phyloP scores from a whole-genome alignment of 2,797 vertebrate genomes.

The Hemitrygon akajei region DNA sequence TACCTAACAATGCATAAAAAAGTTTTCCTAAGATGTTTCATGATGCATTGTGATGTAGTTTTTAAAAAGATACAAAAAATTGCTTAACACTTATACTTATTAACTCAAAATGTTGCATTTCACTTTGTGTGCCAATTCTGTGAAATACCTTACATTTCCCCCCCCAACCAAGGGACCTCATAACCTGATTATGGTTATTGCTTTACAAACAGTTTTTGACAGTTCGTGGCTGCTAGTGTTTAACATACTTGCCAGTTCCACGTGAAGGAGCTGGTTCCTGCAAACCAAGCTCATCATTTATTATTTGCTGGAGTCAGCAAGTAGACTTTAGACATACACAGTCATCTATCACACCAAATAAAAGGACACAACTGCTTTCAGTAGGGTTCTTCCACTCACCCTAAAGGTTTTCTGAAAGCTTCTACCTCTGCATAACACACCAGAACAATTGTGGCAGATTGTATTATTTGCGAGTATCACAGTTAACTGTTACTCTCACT shows the following conservation, averaged over 20 bases:
- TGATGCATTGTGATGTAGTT: slow-evolving; percentile 70
- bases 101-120: slow-evolving; percentile 80
- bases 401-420: slow-evolving; percentile 98
- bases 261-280: slow-evolving; percentile 72
- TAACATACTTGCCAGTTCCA: slow-evolving; percentile 70
- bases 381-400: slow-evolving; percentile 93
- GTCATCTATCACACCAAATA: slow-evolving; percentile 97
- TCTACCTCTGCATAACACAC: slow-evolving; percentile 98
- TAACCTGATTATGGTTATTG: slow-evolving; percentile 80
- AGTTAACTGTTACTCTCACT: slow-evolving; percentile 82
- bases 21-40: slow-evolving; percentile 63
- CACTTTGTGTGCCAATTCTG: slow-evolving; percentile 82
- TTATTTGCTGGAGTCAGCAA: slow-evolving; percentile 89
- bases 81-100: slow-evolving; percentile 76
- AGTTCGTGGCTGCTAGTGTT: slow-evolving; percentile 79
- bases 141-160: slow-evolving; percentile 62
- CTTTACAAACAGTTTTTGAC: slow-evolving; percentile 80
- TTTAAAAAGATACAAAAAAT: slow-evolving; percentile 69
- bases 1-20: slow-evolving; percentile 49
- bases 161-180: slow-evolving; percentile 82
- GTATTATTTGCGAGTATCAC: slow-evolving; percentile 86
- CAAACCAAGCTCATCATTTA: slow-evolving; percentile 83
- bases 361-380: slow-evolving; percentile 83
- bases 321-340: slow-evolving; percentile 82
- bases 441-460: slow-evolving; percentile 90